phyloP scores from a whole-genome alignment of 2,888 invertebrate genomes.

The Papilio gigon region DNA sequence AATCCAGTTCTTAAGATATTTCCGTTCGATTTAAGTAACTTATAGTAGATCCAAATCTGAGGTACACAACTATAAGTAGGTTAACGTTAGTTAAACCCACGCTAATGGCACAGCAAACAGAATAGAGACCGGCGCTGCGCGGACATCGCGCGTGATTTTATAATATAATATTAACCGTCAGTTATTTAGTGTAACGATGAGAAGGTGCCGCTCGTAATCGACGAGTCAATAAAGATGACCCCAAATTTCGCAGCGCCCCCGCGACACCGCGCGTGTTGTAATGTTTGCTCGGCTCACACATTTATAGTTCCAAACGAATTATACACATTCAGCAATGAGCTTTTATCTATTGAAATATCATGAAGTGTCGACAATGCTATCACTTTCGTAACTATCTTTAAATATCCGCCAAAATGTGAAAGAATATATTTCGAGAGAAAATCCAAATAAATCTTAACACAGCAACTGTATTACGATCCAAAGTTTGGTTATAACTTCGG shows the following conservation, averaged over 20 bases:
- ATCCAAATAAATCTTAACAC: not conserved
- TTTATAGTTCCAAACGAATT: not conserved
- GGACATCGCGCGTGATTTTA: constrained; percentile 75
- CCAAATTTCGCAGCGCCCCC: constrained; percentile 66
- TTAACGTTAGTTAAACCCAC: constrained; percentile 68
- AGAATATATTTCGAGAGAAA: not conserved
- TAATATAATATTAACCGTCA: constrained; percentile 78
- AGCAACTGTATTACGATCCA: not conserved
- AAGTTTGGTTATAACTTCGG: not conserved
- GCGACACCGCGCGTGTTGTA: constrained; percentile 48
- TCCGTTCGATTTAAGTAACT: constrained; percentile 49
- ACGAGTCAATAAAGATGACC: constrained; percentile 68
- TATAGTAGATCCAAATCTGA: constrained; percentile 64
- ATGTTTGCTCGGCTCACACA: constrained; percentile 33
- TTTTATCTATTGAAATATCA: not conserved
- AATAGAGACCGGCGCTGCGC: constrained; percentile 59
- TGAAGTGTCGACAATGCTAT: too few relatives aligned
- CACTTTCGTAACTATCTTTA: too few relatives aligned
- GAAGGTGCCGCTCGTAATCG: constrained; percentile 56
- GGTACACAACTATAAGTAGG: constrained; percentile 67
- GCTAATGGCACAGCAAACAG: constrained; percentile 71
- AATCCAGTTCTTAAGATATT: not conserved
- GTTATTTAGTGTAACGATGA: constrained; percentile 65
- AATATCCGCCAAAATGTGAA: not conserved
- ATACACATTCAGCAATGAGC: not conserved